These are phyloP conservation scores for Paralichthys olivaceus DNA, from an alignment of 2,113 vertebrate species.

Conservation along the genomic window DNA sequence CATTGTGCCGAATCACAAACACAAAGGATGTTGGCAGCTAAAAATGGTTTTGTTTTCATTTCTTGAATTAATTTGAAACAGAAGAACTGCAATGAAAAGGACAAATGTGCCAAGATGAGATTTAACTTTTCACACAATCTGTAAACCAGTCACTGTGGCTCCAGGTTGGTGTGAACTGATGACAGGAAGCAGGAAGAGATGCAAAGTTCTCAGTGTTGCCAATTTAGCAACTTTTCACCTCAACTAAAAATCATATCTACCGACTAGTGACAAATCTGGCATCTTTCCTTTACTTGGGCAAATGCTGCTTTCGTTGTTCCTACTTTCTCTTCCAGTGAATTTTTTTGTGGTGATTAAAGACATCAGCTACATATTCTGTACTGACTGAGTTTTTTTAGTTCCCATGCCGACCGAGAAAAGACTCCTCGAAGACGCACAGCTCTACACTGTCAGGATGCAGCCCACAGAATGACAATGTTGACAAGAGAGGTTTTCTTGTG, in stretches of 20 bases:
- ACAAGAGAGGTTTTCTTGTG: conserved; percentile 72
- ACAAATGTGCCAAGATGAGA: not conserved
- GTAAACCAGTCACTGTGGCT: not conserved
- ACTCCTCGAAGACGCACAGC: not conserved
- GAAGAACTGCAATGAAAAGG: not conserved
- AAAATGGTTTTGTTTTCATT: not conserved
- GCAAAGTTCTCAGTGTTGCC: not conserved
- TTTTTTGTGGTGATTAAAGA: not conserved
- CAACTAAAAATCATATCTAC: too few relatives aligned
- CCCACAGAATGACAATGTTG: conserved; percentile 63
- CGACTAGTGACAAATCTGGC: too few relatives aligned
- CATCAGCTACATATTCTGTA: not conserved
- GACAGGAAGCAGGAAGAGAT: not conserved
- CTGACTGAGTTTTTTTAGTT: not conserved
- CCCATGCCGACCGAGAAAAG: not conserved
- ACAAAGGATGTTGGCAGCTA: too few relatives aligned
- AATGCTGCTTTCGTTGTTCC: not conserved
- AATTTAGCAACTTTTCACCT: too few relatives aligned
- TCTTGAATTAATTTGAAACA: not conserved
- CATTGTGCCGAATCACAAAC: not conserved
- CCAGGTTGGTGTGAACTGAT: conserved; percentile 1
- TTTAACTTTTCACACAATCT: not conserved
- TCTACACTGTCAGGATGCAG: conserved; percentile 66
- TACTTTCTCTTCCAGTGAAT: not conserved
- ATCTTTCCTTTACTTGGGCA: too few relatives aligned